Evolutionary conservation across 2,888 invertebrate species (phyloP), one percentile per base, ranked within the genome.

Genomic region (Aporophyla nigra): DNA sequence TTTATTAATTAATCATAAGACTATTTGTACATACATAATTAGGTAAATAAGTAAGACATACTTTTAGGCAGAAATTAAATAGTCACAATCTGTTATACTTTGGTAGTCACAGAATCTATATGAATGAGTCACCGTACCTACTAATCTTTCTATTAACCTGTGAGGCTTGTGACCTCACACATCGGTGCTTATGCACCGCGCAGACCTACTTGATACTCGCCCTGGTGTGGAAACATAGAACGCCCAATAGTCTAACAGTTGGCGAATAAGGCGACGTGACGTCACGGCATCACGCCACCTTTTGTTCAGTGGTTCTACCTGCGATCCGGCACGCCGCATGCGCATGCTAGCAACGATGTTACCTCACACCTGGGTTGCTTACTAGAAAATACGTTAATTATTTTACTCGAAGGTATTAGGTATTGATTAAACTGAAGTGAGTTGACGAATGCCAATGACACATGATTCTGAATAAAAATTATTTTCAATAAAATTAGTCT

Each of bases 281-380:
- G 96, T 96, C 96, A 96, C 92, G 77, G 91, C 95, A 96, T 96
- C 96, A 96, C 96, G 96, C 96, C 96, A 96, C 96, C 96, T 96
- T 96, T 96, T 95, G 94, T 95, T 91, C 93, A 94, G 93, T 94
- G 93, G 94, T 93, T 93, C 90, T 88, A 89, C 89, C 90, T 90
- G 94, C 95, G 95, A 94, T 94, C 92, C 94, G 94, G 94, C 94
- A 92, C 92, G 91, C 88, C 92, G 89, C 92, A 88, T 82, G 87
- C 87, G 89, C 90, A 87, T 91, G 88, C 83, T 72, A 84, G 72
- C 83, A 83, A 82, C 77, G 56, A 65, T 82, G 77, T 87, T 84
- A 78, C 80, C 76, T 72, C 77, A 82, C 72, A 83, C 71, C 71
- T 84, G 90, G 84, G 78, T 75, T 71, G 72, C 81, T 83, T 83